phyloP scores from a whole-genome alignment of 2,797 vertebrate species.

The Poecilia velifera region DNA sequence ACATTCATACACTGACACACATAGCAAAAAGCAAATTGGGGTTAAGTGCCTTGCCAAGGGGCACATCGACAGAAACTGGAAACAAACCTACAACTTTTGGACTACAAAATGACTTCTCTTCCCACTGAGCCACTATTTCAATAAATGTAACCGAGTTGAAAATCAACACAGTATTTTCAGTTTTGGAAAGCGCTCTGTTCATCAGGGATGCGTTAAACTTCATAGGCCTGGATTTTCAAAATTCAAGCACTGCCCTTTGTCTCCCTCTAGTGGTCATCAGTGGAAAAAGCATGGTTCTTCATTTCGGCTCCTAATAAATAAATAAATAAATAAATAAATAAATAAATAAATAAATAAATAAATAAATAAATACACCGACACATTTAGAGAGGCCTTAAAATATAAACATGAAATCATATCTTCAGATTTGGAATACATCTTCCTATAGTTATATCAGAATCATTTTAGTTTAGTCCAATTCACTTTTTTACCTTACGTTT shows the following conservation, averaged over 20 bases:
- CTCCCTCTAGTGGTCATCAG: constrained; percentile 56
- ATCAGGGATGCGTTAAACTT: not conserved
- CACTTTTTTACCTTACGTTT: not conserved
- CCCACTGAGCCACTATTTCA: not conserved
- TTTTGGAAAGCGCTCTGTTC: not conserved
- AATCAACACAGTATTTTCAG: not conserved
- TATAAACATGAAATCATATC: too few relatives aligned
- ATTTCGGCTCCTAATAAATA: too few relatives aligned
- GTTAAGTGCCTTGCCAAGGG: not conserved
- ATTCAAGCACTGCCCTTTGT: constrained; percentile 16
- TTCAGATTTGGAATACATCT: too few relatives aligned
- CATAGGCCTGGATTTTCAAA: not conserved
- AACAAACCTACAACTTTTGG: not conserved
- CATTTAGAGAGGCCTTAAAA: too few relatives aligned
- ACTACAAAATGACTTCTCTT: not conserved
- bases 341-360: too few relatives aligned
- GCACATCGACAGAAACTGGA: not conserved
- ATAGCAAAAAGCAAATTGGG: not conserved
- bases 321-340: too few relatives aligned
- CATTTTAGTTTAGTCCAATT: too few relatives aligned
- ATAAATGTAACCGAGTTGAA: not conserved
- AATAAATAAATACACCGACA: too few relatives aligned
- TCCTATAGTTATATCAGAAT: too few relatives aligned
- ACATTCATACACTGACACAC: not conserved
- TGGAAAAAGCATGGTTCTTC: constrained; percentile 29